Base-by-base conservation (phyloP, 2,797 vertebrate genomes). In the Thaleichthys pacificus region DNA sequence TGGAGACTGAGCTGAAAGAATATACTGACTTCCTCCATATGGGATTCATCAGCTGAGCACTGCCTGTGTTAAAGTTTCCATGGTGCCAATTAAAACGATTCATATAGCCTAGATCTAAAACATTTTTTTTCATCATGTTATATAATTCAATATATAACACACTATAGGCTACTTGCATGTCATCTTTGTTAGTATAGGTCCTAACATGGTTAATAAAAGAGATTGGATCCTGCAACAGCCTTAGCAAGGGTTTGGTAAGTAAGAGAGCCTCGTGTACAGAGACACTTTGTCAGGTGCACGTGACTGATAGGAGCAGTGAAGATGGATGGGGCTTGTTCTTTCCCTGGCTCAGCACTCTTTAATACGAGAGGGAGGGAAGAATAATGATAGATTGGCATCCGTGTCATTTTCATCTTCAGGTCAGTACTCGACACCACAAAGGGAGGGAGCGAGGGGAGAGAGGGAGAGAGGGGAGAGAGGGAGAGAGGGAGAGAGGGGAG, bases 321-420 rank as follows among this genome's bases (percentile, higher is more conserved):
- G 90, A 91, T 91, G 89, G 90, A 92, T 91, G 87, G 70, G 82
- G 88, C 84, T 86, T 17, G 83, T 85, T 88, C 89, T 90, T 79
- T 85, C 76, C 88, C 80, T 91, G 89, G 88, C 90, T 92, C 90
- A 92, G 91, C 91, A 91, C 81, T 91, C 89, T 89, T 88, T 91
- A 88, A 90, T 66, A 73, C 71, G 65, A 21, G 49, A 21, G 19
- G 47, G 28, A 11, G 17, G 69, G 69, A 1, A 7, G 32, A 19
- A 54, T 61, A 76, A 76, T 77, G 67, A 78, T 67, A 49, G 42
- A 70, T 22, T 61, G 47, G 30, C 17, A 38, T 22, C 56, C 19
- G n/a, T 5, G 30, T 30, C 54, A 56, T 62, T 15, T 62, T 62
- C 17, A 28, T 32, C 61, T 19, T 24, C 61, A 62, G 61, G 61